Base-by-base conservation (phyloP, 2,888 invertebrate species). In the Stegana nigrithorax region DNA sequence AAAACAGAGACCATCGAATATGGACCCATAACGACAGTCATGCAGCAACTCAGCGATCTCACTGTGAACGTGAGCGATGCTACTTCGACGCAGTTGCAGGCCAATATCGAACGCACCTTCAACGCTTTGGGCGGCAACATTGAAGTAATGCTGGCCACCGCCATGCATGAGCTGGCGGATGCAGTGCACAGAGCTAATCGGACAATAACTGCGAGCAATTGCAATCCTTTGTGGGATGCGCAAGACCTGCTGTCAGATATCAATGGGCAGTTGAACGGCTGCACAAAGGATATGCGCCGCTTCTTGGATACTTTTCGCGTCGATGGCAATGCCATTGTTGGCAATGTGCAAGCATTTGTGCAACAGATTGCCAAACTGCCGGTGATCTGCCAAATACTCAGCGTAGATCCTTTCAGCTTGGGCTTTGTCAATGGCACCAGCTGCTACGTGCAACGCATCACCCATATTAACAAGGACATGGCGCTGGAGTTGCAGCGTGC, bases 381-480 rank as follows among this genome's bases (percentile, higher is more conserved):
- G 0, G 19, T 58, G 1, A 5, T 65, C 7, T 79, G 81, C 29
- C 66, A 68, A 17, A 29, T 67, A 61, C 21, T 62, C 21, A 58
- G 57, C n/a, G 26, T 32, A 29, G 65, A 3, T 39, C 39, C 39
- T 39, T 39, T 39, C 4, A 39, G 17, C 17, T 2, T 14, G 14
- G 17, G 39, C 17, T 39, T 39, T 39, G 39, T n/a, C 39, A n/a
- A 17, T 17, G 39, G 39, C 39, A 39, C 39, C 39, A 39, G 6
- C 17, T 81, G 83, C 60, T 81, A 78, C 29, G 58, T 80, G 59
- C 65, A 69, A 3, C 70, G 68, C 45, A 76, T 81, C 21, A 60
- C 67, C 4, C 57, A 51, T 12, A 68, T 82, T n/a, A 82, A 81
- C 60, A 59, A 68, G 25, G 69, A 71, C 10, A 55, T 81, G 27